These are phyloP conservation scores for Chloroceryle amazona DNA, from an alignment of 2,797 vertebrate species.

Conservation along the genomic window DNA sequence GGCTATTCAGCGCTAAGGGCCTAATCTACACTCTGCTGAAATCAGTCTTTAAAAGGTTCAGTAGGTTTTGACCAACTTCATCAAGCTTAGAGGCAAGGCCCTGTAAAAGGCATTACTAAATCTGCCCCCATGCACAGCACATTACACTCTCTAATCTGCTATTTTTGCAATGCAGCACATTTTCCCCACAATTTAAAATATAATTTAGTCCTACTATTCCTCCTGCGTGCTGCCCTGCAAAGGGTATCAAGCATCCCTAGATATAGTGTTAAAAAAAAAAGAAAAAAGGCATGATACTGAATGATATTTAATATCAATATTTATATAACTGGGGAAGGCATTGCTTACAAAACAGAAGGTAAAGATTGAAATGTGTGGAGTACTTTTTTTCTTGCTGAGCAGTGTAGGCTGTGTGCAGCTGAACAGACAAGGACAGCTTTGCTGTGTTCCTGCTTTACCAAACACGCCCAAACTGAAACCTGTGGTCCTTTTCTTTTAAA, in stretches of 20 bases:
- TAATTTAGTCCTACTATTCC: background rate
- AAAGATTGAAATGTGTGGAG: background rate
- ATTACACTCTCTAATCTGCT: background rate
- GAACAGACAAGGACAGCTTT: background rate
- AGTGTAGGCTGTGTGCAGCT: background rate
- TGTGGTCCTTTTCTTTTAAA: background rate
- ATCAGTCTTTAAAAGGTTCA: background rate
- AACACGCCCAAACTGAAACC: background rate
- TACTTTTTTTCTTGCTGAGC: background rate
- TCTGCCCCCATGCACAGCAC: background rate
- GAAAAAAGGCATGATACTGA: background rate
- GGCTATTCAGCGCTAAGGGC: background rate
- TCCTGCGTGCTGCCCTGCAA: background rate
- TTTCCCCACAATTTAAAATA: background rate
- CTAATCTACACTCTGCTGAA: background rate
- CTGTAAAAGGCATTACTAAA: background rate
- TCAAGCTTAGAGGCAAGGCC: background rate
- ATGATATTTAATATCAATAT: background rate
- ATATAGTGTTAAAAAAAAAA: background rate
- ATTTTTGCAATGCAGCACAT: background rate
- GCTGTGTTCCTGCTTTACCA: background rate
- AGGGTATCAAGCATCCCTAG: background rate
- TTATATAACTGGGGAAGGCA: background rate
- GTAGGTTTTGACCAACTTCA: background rate
- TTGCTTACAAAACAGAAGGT: background rate